Base-by-base conservation (phyloP, 2,888 invertebrate genomes). In the Ormyrus nitidulus region DNA sequence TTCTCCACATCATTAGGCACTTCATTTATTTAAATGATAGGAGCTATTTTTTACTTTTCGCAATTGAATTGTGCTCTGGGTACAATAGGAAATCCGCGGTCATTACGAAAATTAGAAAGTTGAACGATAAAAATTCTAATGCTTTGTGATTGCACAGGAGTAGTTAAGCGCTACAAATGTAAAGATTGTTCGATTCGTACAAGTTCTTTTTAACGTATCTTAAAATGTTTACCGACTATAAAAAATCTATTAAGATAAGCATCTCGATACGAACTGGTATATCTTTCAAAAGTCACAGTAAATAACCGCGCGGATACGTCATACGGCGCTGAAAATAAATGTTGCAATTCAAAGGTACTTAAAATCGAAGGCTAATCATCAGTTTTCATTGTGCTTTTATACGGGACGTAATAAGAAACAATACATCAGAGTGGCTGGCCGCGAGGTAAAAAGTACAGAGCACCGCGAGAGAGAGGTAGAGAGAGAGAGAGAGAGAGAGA, bases 1-100 rank as follows among this genome's bases (percentile, higher is more conserved):
- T 11, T 59, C 70, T n/a, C 58, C 70, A 59, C 70, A 11, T 70
- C 70, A 70, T 70, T 70, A 70, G 49, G 49, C 49, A 59, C 48
- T 19, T 49, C 59, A 70, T 70, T 70, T 48, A 59, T 59, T 59
- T 46, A 10, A 59, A 49, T 34, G 34, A 19, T 49, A 5, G 19
- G 10, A 48, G 10, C 3, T 19, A 56, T 65, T 65, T 73, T 53
- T 19, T 46, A 65, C 48, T 73, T 65, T 73, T 19, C 56, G 13
- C 34, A 34, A 34, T 34, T 7, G 54, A 64, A 34, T 11, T 65
- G n/a, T 10, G 49, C 7, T 49, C 56, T 65, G 6, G 56, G 56
- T 56, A 34, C 19, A 49, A 58, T 74, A 49, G 64, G 46, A 58
- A n/a, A 53, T 44, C 44, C 56, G 11, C 49, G 73, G 11, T 64